Evolutionary conservation across 64 coral and sea anemone genomes (phyloP).

Genomic region (Platygyra sinensis): DNA sequence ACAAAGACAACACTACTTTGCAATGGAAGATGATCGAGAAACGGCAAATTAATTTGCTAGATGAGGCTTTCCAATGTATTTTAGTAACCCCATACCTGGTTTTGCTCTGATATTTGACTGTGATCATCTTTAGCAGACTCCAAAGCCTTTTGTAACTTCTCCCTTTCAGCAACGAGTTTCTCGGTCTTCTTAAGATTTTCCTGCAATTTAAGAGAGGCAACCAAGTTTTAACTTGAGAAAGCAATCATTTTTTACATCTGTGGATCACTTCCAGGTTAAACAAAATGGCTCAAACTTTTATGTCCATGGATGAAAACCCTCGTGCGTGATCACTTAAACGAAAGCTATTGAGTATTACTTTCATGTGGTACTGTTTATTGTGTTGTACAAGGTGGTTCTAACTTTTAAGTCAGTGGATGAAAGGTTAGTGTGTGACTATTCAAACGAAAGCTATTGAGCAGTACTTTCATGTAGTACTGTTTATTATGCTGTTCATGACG

Average conservation of each 20-base stretch:
- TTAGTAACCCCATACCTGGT: neutral
- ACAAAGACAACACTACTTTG: too few species aligned
- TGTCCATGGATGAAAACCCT: neutral
- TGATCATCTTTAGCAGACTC: slow-evolving; percentile 5
- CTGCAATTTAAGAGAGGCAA: neutral
- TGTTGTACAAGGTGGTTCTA: too few species aligned
- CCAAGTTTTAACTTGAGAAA: neutral
- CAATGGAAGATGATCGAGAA: too few species aligned
- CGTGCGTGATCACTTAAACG: too few species aligned
- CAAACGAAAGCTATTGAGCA: neutral
- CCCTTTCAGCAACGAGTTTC: slow-evolving; percentile 14
- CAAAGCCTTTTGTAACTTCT: slow-evolving; percentile 5
- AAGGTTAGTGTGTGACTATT: neutral
- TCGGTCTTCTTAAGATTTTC: slow-evolving; percentile 28
- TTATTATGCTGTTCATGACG: too few species aligned
- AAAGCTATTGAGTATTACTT: too few species aligned
- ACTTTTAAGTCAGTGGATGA: too few species aligned
- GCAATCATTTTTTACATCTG: neutral
- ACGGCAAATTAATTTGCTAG: neutral
- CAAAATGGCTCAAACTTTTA: too few species aligned
- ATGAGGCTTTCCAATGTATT: neutral
- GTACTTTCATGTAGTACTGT: too few species aligned
- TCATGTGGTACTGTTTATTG: too few species aligned
- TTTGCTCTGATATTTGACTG: neutral
- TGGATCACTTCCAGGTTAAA: too few species aligned